These are phyloP conservation scores for Mactromeris polynyma DNA, from an alignment of 2,888 invertebrate genomes.

Conservation along the genomic window DNA sequence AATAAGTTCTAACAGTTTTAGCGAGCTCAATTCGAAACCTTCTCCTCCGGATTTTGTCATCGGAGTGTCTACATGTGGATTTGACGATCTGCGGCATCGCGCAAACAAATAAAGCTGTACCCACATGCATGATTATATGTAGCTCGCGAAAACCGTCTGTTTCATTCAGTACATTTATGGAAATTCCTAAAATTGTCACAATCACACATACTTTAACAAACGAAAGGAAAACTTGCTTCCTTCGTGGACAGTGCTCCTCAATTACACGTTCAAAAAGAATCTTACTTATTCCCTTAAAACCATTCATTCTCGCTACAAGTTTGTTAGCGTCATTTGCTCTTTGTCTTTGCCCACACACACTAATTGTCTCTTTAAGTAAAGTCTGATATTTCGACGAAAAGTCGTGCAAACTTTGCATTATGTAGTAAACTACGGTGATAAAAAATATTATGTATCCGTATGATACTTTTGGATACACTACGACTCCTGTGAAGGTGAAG, in stretches of 20 bases:
- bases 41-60: neutral
- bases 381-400: slow-evolving; percentile 47
- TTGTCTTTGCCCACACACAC: slow-evolving; percentile 20
- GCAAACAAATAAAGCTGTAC: slow-evolving; percentile 69
- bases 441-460: slow-evolving; percentile 70
- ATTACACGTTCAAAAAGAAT: slow-evolving; percentile 65
- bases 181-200: slow-evolving; percentile 58
- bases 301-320: slow-evolving; percentile 21
- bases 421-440: slow-evolving; percentile 63
- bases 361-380: slow-evolving; percentile 47
- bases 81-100: slow-evolving; percentile 66
- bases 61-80: slow-evolving; percentile 46
- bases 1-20: slow-evolving; percentile 21
- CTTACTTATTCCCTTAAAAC: slow-evolving; percentile 34
- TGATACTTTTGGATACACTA: slow-evolving; percentile 63
- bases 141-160: slow-evolving; percentile 66
- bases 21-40: slow-evolving; percentile 22
- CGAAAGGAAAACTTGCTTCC: slow-evolving; percentile 65
- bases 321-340: slow-evolving; percentile 23
- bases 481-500: slow-evolving; percentile 69
- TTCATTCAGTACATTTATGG: slow-evolving; percentile 56
- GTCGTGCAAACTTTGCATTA: slow-evolving; percentile 53
- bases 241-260: slow-evolving; percentile 58
- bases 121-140: slow-evolving; percentile 67
- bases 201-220: slow-evolving; percentile 59